A percentile compares a stretch with the other conserved stretches of the same genome.
phyloP scores from a whole-genome alignment of 2,888 invertebrate species.

The Rhagonycha lutea region DNA sequence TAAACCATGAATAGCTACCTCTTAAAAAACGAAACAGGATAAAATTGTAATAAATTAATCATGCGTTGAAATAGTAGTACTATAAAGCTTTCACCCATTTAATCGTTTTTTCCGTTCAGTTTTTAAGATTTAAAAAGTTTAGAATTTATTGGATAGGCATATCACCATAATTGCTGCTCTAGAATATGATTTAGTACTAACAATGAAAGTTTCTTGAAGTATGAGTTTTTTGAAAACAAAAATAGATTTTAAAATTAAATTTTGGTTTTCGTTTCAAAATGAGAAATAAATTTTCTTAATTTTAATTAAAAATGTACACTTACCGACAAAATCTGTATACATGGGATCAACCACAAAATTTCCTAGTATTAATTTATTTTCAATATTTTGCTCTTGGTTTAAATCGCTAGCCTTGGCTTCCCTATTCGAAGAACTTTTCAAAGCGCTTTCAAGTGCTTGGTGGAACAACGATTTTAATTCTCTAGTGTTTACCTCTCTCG shows the following conservation, averaged over 20 bases:
- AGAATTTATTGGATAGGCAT: background rate
- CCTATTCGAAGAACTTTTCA: slow-evolving; percentile 45
- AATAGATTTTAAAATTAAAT: background rate
- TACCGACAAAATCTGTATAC: slow-evolving; percentile 88
- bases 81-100: background rate
- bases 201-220: background rate
- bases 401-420: slow-evolving; percentile 48
- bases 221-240: background rate
- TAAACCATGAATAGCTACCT: background rate
- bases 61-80: background rate
- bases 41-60: background rate
- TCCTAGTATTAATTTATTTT: slow-evolving; percentile 74
- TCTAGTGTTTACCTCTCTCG: slow-evolving; percentile 69
- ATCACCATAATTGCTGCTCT: background rate
- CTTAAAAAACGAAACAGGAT: background rate
- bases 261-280: background rate
- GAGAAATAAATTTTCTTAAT: background rate
- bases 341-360: slow-evolving; percentile 83
- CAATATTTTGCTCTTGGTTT: slow-evolving; percentile 57
- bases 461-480: slow-evolving; percentile 74
- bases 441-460: slow-evolving; percentile 58
- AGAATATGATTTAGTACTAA: background rate
- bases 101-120: background rate
- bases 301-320: slow-evolving; percentile 37
- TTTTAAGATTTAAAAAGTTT: background rate